Base-by-base conservation (phyloP, 2,113 vertebrate species). In the Pampusana beccarii region DNA sequence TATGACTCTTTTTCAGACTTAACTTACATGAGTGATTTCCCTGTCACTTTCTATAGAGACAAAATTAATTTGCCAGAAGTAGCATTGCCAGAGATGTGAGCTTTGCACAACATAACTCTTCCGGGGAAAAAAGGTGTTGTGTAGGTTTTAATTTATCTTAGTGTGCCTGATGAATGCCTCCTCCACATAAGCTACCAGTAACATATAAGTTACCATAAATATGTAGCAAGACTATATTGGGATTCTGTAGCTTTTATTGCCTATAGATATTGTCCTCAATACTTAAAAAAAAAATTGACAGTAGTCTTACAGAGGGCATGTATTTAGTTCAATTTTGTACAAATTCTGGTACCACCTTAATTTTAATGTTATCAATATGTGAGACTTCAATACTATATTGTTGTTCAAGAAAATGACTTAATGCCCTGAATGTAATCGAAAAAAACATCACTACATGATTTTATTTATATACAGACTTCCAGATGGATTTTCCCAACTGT, bases 401-500 rank as follows among this genome's bases (percentile, higher is more conserved):
- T 40, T 70, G 6, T n/a, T 83, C 74, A 66, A 61, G 50, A 91
- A 53, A 91, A 44, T 4, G 2, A 50, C 34, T 44, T 88, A 42
- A 75, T 82, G 17, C 21, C 11, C 19, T 72, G 50, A 69, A 36
- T 81, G 26, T 54, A 40, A n/a, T 1, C 67, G 50, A 71, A 86
- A 75, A 75, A 33, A 83, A 90, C 86, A 8, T 8, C 28, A 75
- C 8, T 79, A 11, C 2, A 0, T 93, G 88, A 38, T 87, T 90
- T 72, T 79, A n/a, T 57, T 94, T 73, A 73, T 91, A 7, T 88
- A 11, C 84, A 99, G 99, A 97, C 99, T 99, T 97, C 99, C 99
- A 67, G 99, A 99, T 97, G 99, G 99, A 95, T 99, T 99, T 98
- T 99, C 99, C 36, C 99, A 99, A 93, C 98, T 99, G 58, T 98